phyloP scores from a whole-genome alignment of 2,113 vertebrate genomes.

The Aramus guarauna region DNA sequence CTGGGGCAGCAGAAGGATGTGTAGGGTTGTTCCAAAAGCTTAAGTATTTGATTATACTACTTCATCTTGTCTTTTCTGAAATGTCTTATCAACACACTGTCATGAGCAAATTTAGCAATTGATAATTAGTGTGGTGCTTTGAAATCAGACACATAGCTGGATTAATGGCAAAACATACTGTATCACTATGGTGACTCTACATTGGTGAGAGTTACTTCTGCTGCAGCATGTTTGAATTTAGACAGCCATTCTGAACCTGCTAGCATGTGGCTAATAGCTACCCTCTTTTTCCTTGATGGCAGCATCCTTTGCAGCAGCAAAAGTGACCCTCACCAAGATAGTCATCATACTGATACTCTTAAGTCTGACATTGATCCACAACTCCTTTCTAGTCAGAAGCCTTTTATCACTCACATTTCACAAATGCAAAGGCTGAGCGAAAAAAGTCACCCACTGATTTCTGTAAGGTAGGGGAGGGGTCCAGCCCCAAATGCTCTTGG shows the following conservation, averaged over 20 bases:
- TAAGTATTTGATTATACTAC: neutral
- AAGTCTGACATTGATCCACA: neutral
- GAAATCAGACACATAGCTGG: neutral
- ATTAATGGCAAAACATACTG: neutral
- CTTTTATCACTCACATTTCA: neutral
- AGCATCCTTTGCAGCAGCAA: neutral
- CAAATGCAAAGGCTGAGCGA: neutral
- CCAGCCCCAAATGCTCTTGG: neutral
- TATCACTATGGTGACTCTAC: neutral
- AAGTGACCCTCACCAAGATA: neutral
- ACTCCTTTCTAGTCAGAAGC: neutral
- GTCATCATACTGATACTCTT: neutral
- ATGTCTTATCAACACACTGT: neutral
- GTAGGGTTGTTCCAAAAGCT: neutral
- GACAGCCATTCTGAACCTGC: neutral
- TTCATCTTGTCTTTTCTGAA: neutral
- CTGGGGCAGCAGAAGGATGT: neutral
- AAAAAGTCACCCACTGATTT: neutral
- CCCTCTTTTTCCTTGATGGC: neutral
- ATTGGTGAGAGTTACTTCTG: neutral
- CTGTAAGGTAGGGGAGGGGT: neutral
- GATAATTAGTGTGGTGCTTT: neutral
- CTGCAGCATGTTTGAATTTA: neutral
- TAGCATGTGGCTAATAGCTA: neutral
- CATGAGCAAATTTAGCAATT: neutral